Percentiles rank a stretch among this genome's conserved stretches.
phyloP scores from a whole-genome alignment of 2,888 invertebrate genomes.

The Pristionchus mayeri region DNA sequence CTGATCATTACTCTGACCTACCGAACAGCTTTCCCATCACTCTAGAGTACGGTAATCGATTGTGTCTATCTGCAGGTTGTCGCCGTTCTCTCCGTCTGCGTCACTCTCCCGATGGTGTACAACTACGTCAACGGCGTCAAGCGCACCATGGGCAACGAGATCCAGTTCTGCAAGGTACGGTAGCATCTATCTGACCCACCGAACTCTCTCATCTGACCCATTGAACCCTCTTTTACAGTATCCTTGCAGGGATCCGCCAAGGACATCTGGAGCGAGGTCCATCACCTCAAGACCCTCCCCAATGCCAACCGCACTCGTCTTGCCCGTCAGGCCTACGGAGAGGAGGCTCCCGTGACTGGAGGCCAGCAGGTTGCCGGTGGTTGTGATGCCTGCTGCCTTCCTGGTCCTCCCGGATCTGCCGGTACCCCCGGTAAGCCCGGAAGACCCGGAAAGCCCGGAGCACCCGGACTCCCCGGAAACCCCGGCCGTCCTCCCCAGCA shows the following conservation, averaged over 20 bases:
- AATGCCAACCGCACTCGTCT: conserved; percentile 48
- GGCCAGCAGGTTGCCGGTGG: neutral
- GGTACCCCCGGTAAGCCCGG: conserved; percentile 73
- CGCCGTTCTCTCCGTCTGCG: conserved; percentile 51
- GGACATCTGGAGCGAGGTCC: conserved; percentile 50
- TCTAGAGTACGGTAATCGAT: neutral
- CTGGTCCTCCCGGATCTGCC: conserved; percentile 70
- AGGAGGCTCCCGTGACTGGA: conserved; percentile 35
- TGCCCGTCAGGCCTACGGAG: conserved; percentile 46
- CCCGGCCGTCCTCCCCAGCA: conserved; percentile 73
- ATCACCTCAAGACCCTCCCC: conserved; percentile 49
- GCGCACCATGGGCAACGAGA: conserved; percentile 72
- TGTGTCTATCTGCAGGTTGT: conserved; percentile 24
- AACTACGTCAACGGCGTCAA: conserved; percentile 74
- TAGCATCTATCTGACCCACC: neutral
- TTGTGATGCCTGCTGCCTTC: conserved; percentile 67
- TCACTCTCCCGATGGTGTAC: conserved; percentile 74
- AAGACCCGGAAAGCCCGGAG: conserved; percentile 66
- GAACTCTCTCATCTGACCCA: neutral
- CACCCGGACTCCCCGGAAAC: conserved; percentile 67
- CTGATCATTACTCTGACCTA: neutral
- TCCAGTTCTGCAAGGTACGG: conserved; percentile 71
- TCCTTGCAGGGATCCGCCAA: conserved; percentile 48
- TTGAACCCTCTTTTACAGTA: neutral
- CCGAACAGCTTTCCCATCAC: neutral